A percentile compares a stretch with the other conserved stretches of the same genome.
phyloP scores from a whole-genome alignment of 2,888 invertebrate species.

The Oligia latruncula region DNA sequence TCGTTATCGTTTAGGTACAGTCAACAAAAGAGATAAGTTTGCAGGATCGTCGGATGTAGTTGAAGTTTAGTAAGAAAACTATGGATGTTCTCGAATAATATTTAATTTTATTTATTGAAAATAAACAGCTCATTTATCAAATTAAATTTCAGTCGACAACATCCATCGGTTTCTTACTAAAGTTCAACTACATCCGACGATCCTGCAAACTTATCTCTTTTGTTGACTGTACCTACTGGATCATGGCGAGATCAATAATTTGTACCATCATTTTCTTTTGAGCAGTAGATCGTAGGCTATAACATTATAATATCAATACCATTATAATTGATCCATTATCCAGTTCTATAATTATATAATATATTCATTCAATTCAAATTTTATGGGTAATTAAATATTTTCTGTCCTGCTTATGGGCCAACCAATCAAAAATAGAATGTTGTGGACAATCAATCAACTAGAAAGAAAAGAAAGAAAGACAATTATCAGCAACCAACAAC shows the following conservation, averaged over 20 bases:
- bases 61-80: no score
- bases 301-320: neutral
- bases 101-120: no score
- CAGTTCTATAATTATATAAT: neutral
- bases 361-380: conserved; percentile 25
- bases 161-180: no score
- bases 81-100: no score
- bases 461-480: neutral
- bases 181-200: no score
- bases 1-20: neutral
- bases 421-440: neutral
- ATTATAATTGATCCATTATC: conserved; percentile 7
- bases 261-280: neutral
- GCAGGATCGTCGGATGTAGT: no score
- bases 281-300: neutral
- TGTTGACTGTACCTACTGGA: neutral
- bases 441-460: neutral
- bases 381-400: conserved; percentile 6
- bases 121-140: no score
- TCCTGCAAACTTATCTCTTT: no score
- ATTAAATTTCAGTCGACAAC: no score
- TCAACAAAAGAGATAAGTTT: no score
- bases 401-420: neutral
- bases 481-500: neutral
- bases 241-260: neutral